Evolutionary conservation across 2,888 invertebrate genomes (phyloP), one percentile per base, ranked within the genome.

Genomic region (Octodonta nipae): DNA sequence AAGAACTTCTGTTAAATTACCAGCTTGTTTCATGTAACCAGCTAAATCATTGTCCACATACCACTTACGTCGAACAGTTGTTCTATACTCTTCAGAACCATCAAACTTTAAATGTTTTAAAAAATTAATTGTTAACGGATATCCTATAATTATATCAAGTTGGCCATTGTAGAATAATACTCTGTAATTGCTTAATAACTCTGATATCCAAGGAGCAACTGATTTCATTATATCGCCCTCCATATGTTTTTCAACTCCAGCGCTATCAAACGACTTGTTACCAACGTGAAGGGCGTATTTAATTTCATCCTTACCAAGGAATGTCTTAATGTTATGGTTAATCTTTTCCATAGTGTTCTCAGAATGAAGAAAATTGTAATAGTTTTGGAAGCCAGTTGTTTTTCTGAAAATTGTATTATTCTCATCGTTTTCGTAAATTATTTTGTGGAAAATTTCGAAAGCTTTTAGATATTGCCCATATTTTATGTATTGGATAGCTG

Each of bases 141-240:
- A 30, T 8, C 11, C 13, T 3, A 30, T 22, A 4, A 11, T 2
- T 6, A 30, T 12, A 11, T 30, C 30, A 3, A 30, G 2, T 10
- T 30, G 30, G 2, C 30, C 30, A 30, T 11, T 11, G 14, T 30
- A 30, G 20, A 30, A 7, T 7, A 30, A 10, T 2, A 30, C 17
- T 3, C 22, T 17, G 11, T 30, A 30, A n/a, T 30, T 8, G 2
- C 15, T 12, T 3, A 20, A 12, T 8, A 30, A 6, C 14, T 30
- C 30, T 1, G 12, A 11, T 6, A 30, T 12, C 30, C 30, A 30
- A 3, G 30, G 30, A 2, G 17, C 12, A 13, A 30, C 16, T 8
- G 15, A 10, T 10, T 30, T 30, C 11, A 8, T 11, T 2, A 15
- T 17, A 12, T 30, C 30, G 7, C 6, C 22, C 3, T 22, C 12